Conservation (phyloP, 23 tunicate species). For the Trididemnum clinides region DNA sequence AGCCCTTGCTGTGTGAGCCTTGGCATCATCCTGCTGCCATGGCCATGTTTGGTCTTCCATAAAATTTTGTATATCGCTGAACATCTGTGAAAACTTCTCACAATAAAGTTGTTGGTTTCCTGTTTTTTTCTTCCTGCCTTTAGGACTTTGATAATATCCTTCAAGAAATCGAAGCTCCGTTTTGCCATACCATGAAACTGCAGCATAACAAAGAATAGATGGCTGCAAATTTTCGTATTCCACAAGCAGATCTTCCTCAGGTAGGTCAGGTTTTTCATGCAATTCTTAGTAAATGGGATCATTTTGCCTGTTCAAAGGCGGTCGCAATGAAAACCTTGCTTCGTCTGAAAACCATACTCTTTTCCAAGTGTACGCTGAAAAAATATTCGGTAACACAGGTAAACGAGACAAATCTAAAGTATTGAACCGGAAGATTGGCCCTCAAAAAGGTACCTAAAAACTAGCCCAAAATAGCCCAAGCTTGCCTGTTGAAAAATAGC, state of each 20-base stretch:
- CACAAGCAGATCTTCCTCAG: constrained; percentile 35
- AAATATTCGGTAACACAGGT: constrained; percentile 30
- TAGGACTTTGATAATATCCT: constrained; percentile 33
- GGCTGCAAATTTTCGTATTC: constrained; percentile 37
- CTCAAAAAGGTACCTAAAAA: too few relatives aligned
- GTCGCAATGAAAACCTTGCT: constrained; percentile 42
- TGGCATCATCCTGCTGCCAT: constrained; percentile 36
- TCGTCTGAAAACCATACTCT: constrained; percentile 37
- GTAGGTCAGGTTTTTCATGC: constrained; percentile 30
- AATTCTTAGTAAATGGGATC: constrained; percentile 34
- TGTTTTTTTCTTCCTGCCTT: constrained; percentile 39
- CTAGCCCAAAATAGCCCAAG: too few relatives aligned
- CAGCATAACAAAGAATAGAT: constrained; percentile 44
- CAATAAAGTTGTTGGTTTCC: constrained; percentile 31
- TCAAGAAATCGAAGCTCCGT: constrained; percentile 42
- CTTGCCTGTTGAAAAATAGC: too few relatives aligned
- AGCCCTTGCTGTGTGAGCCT: constrained; percentile 44
- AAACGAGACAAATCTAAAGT: too few relatives aligned
- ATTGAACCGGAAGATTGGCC: too few relatives aligned
- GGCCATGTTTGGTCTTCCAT: constrained; percentile 22
- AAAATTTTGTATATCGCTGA: constrained; percentile 27
- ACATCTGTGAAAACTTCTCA: constrained; percentile 41
- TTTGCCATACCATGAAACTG: constrained; percentile 42
- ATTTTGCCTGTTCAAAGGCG: constrained; percentile 37
- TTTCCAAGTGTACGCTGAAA: constrained; percentile 28